phyloP scores from a whole-genome alignment of 2,888 invertebrate genomes.

The Scaptomyza cyrtandrae region DNA sequence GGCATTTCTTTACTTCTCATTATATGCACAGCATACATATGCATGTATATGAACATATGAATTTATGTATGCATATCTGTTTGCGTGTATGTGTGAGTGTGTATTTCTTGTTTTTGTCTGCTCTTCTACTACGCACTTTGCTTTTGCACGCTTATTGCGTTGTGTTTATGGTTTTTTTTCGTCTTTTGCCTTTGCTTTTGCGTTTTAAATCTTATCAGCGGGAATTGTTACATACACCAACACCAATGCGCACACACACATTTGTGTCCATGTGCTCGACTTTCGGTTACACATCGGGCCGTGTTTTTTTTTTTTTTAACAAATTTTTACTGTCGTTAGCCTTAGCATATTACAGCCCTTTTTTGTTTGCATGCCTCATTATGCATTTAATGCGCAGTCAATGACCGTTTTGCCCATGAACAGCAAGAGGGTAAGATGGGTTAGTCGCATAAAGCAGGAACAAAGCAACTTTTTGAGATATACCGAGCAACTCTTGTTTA shows the following conservation, averaged over 20 bases:
- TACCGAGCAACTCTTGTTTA: constrained; percentile 24
- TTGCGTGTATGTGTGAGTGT: neutral
- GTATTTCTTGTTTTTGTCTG: constrained; percentile 27
- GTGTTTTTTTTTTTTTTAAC: constrained; percentile 8
- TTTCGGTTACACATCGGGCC: constrained; percentile 9
- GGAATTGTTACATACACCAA: constrained; percentile 38
- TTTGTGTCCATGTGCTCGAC: constrained; percentile 15
- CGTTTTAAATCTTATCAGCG: constrained; percentile 78
- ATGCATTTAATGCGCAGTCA: constrained; percentile 62
- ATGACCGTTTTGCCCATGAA: constrained; percentile 47
- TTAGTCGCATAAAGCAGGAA: constrained; percentile 12
- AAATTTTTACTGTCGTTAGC: constrained; percentile 40
- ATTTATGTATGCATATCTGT: neutral
- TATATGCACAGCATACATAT: constrained; percentile 3
- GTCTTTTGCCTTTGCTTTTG: constrained; percentile 61
- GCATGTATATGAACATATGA: neutral
- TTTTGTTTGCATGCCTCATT: constrained; percentile 35
- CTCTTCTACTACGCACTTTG: constrained; percentile 73
- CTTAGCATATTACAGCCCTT: constrained; percentile 44
- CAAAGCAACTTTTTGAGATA: constrained; percentile 22
- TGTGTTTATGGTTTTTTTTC: constrained; percentile 65
- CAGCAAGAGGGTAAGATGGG: constrained; percentile 1
- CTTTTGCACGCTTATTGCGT: constrained; percentile 66
- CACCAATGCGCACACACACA: constrained; percentile 13
- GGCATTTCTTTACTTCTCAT: constrained; percentile 16